Evolutionary conservation across 2,888 invertebrate species (phyloP).

Genomic region (Caenorhabditis wallacei): DNA sequence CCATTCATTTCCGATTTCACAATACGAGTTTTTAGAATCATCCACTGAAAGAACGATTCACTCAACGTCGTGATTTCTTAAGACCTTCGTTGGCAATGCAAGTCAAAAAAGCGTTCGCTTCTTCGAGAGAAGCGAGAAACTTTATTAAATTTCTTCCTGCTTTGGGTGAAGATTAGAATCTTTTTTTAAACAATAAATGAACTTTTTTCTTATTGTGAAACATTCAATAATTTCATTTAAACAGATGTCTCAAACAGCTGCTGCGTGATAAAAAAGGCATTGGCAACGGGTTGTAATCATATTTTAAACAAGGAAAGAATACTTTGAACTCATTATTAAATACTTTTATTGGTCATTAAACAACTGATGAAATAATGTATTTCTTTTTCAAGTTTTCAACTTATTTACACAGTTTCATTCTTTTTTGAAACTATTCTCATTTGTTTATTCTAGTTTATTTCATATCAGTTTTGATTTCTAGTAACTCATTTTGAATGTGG

Average conservation of each 20-base stretch:
- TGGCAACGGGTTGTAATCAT: too few relatives aligned
- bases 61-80: conserved; percentile 40
- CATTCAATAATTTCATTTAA: not conserved
- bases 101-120: conserved; percentile 35
- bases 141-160: conserved; percentile 48
- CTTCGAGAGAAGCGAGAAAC: conserved; percentile 13
- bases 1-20: too few relatives aligned
- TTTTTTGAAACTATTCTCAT: too few relatives aligned
- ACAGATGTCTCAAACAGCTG: not conserved
- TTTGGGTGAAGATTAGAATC: conserved; percentile 32
- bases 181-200: not conserved
- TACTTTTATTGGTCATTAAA: too few relatives aligned
- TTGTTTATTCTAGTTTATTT: too few relatives aligned
- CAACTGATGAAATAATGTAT: too few relatives aligned
- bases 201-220: not conserved
- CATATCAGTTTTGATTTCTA: too few relatives aligned
- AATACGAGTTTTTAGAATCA: conserved; percentile 44
- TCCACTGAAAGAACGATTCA: conserved; percentile 34
- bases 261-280: not conserved
- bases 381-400: too few relatives aligned
- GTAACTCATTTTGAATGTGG: too few relatives aligned
- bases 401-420: too few relatives aligned
- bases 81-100: conserved; percentile 53
- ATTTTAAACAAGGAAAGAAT: too few relatives aligned
- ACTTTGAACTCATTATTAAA: too few relatives aligned